Evolutionary conservation across 2,888 invertebrate species (phyloP).

Genomic region (Acanthosoma haemorrhoidale): DNA sequence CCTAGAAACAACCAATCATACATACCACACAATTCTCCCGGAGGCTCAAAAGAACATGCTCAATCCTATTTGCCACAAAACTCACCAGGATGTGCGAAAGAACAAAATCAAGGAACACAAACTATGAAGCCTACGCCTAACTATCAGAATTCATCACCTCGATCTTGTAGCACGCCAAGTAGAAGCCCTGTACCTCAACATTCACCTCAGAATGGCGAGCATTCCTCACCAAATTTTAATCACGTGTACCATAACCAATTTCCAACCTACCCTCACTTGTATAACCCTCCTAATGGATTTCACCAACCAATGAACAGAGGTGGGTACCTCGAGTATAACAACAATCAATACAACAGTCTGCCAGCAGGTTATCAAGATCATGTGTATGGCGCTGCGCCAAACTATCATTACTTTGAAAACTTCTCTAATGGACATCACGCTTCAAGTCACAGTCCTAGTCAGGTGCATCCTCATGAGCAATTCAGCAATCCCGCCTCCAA

Average conservation of each 20-base stretch:
- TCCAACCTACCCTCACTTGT: not conserved
- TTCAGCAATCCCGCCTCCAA: not conserved
- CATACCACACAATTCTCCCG: constrained; percentile 49
- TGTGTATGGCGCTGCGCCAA: not conserved
- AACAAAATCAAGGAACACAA: not conserved
- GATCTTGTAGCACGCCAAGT: not conserved
- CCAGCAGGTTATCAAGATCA: not conserved
- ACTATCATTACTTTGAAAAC: constrained; percentile 20
- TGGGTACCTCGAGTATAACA: not conserved
- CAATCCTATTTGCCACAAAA: constrained; percentile 30
- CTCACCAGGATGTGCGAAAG: constrained; percentile 32
- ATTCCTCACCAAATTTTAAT: not conserved
- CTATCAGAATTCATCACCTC: not conserved
- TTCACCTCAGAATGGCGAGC: not conserved
- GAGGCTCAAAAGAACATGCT: constrained; percentile 3
- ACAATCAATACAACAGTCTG: not conserved
- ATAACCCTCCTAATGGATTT: not conserved
- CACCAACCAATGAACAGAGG: not conserved
- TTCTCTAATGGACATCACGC: not conserved
- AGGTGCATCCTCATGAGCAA: constrained; percentile 6
- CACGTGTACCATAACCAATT: constrained; percentile 15
- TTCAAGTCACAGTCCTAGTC: not conserved
- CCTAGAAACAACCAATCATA: constrained; percentile 35
- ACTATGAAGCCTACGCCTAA: constrained; percentile 3
- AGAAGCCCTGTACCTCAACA: not conserved